phyloP scores from a whole-genome alignment of 1,140 invertebrate genomes.

The Eubasilissa regina region DNA sequence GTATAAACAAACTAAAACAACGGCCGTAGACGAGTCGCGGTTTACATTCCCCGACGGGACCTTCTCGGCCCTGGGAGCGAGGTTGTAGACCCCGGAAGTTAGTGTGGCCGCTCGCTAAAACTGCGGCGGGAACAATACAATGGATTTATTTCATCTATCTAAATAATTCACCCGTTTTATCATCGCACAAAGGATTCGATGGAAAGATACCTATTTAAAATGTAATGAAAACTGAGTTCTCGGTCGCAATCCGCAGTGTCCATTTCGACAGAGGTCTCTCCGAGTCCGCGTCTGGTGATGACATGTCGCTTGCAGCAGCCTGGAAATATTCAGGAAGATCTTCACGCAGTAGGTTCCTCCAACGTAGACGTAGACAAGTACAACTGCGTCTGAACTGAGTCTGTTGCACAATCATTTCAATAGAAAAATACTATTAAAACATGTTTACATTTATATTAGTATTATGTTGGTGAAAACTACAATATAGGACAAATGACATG shows the following conservation, averaged over 20 bases:
- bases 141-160: conserved; percentile 33
- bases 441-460: no score
- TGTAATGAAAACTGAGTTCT: conserved; percentile 6
- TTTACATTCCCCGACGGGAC: background rate
- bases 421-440: no score
- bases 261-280: no score
- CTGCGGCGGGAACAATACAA: background rate
- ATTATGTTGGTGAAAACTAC: no score
- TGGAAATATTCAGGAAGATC: no score
- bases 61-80: conserved; percentile 4
- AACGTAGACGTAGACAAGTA: no score
- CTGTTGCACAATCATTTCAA: no score
- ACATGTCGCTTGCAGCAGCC: no score
- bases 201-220: conserved; percentile 12
- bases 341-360: no score
- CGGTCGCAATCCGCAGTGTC: background rate
- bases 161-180: conserved; percentile 30
- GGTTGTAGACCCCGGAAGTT: conserved; percentile 48
- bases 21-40: conserved; percentile 29
- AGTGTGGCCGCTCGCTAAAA: conserved; percentile 23
- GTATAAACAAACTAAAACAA: conserved; percentile 57
- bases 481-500: no score
- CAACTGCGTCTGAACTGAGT: no score
- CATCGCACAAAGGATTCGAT: conserved; percentile 23
- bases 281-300: no score